Evolutionary conservation across 2,797 vertebrate species (phyloP).

Genomic region (Octomys mimax): DNA sequence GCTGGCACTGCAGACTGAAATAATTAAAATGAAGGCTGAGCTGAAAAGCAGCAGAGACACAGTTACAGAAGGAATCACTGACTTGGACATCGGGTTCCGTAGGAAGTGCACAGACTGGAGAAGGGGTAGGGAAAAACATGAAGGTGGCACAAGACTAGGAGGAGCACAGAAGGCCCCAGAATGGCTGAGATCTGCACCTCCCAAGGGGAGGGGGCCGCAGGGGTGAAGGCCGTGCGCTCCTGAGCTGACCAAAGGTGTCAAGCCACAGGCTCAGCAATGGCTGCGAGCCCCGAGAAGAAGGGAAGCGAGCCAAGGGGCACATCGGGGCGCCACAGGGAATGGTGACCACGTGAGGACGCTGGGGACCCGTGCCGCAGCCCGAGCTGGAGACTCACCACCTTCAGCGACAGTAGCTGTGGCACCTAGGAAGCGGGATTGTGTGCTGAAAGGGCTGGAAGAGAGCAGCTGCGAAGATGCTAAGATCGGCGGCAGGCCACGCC

Average conservation of each 20-base stretch:
- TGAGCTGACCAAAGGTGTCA: neutral
- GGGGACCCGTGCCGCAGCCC: neutral
- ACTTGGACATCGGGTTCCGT: neutral
- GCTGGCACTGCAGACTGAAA: neutral
- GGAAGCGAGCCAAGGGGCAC: neutral
- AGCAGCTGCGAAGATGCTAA: neutral
- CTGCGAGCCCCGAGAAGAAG: neutral
- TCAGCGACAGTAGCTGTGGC: too few relatives aligned
- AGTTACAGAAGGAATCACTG: neutral
- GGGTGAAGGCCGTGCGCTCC: neutral
- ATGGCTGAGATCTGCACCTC: neutral
- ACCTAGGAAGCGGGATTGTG: neutral
- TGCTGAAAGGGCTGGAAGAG: neutral
- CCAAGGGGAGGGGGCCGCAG: neutral
- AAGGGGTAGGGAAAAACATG: neutral
- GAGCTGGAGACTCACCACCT: neutral
- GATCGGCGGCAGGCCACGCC: fast-evolving
- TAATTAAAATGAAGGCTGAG: neutral
- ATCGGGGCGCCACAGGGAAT: neutral
- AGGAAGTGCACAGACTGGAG: neutral
- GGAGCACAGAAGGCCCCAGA: neutral
- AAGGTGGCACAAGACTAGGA: neutral
- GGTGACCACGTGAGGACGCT: too few relatives aligned
- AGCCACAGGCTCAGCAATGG: neutral
- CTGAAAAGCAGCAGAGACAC: neutral